Conservation (phyloP, 2,888 invertebrate species). For the Patella pellucida region DNA sequence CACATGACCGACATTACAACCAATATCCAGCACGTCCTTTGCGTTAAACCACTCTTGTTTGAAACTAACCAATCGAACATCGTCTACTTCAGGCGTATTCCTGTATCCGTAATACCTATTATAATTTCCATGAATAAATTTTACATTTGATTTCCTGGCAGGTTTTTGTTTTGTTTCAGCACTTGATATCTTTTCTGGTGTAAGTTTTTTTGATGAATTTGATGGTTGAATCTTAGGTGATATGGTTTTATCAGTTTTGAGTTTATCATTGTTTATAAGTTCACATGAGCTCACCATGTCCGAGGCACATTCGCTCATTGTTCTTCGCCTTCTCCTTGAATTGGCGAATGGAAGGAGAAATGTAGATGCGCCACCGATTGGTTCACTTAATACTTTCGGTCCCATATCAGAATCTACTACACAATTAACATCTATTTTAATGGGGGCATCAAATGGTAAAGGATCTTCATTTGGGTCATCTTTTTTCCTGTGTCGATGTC, state of each 20-base stretch:
- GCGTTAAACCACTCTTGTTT: constrained; percentile 86
- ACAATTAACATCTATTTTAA: constrained; percentile 18
- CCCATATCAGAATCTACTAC: constrained; percentile 7
- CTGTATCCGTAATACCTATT: constrained; percentile 97
- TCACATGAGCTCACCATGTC: constrained; percentile 32
- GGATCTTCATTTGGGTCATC: constrained; percentile 25
- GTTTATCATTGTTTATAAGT: constrained; percentile 30
- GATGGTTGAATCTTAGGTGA: constrained; percentile 38
- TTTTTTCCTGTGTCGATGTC: constrained; percentile 45
- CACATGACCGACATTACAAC: constrained; percentile 97
- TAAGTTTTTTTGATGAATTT: constrained; percentile 26
- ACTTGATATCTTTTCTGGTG: constrained; percentile 19
- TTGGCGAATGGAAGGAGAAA: constrained; percentile 61
- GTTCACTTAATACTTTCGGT: background rate
- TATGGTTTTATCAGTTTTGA: constrained; percentile 41
- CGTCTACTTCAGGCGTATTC: constrained; percentile 81
- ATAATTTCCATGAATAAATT: constrained; percentile 96
- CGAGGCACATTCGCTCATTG: constrained; percentile 49
- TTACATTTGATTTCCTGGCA: constrained; percentile 62
- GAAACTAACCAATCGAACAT: constrained; percentile 87
- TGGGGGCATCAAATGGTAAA: constrained; percentile 1
- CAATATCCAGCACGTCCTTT: constrained; percentile 95
- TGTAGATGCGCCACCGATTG: constrained; percentile 40
- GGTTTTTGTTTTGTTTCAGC: constrained; percentile 31
- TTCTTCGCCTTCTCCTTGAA: constrained; percentile 49